Evolutionary conservation across 2,888 invertebrate species (phyloP), one percentile per base, ranked within the genome.

Genomic region (Drosophila fungiperda): DNA sequence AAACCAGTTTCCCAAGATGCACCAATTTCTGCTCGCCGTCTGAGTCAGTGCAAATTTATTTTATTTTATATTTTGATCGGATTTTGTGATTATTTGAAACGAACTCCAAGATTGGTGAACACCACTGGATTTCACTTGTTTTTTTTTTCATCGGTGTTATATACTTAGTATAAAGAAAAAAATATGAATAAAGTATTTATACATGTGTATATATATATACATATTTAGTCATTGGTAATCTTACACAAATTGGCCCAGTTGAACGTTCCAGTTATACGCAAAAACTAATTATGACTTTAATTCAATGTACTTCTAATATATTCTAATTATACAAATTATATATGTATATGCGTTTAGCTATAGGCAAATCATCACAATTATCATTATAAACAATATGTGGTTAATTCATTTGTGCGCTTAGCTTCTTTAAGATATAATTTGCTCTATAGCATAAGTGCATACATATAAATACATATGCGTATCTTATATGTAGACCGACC

Each of bases 231-330:
- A 78, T 71, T 70, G 73, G 53, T 66, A 66, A 71, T 54, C 54
- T 53, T 57, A 72, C 49, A 54, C 68, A 61, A 68, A 69, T 78
- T 65, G 78, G 71, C 83, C 86, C 77, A 86, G 86, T 85, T 83
- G 49, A 78, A 71, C 71, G 83, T 86, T 86, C 78, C 87, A 83
- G 87, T 77, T 82, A 67, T 49, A 29, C 68, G 70, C 50, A 68
- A 57, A 26, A 58, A 57, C 3, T 48, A 61, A 54, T 54, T 52
- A 66, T 74, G 54, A 70, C 26, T 68, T 58, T 26, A 60, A 58
- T 57, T 62, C 50, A 57, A 42, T 62, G 55, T 67, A 49, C 61
- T 59, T 64, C 40, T 55, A 33, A 32, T 58, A 38, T 29, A 73
- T 59, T 29, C 29, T 48, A 53, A 60, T 58, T 40, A 64, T 36